These are phyloP conservation scores for Alosa sapidissima DNA, from an alignment of 2,797 vertebrate species.

Conservation along the genomic window DNA sequence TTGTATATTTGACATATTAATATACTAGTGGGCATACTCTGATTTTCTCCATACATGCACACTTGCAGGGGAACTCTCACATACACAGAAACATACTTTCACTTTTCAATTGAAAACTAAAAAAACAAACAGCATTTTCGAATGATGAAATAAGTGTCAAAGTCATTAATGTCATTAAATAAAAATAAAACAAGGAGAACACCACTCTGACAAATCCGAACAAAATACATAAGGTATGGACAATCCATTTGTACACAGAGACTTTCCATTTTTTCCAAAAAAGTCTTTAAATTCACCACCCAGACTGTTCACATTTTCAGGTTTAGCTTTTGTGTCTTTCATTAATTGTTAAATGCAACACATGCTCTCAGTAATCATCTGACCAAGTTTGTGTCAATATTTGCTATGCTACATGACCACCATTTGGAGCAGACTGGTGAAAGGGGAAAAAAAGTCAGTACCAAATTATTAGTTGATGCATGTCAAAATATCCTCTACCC, in stretches of 20 bases:
- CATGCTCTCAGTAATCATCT: constrained; percentile 45
- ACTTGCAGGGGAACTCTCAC: background rate
- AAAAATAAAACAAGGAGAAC: background rate
- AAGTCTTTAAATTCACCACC: background rate
- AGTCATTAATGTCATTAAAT: background rate
- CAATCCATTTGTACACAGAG: background rate
- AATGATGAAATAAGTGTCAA: background rate
- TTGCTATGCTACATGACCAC: constrained; percentile 51
- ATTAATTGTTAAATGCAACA: constrained; percentile 44
- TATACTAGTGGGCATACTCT: background rate
- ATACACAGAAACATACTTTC: background rate
- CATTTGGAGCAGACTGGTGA: constrained; percentile 43
- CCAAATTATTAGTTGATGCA: constrained; percentile 51
- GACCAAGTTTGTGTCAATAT: constrained; percentile 39
- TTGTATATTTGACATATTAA: background rate
- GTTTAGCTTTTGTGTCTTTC: background rate
- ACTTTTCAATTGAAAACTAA: background rate
- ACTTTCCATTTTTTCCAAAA: background rate
- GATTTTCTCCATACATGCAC: background rate
- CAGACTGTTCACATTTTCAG: background rate
- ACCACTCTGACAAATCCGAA: background rate
- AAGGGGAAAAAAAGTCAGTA: constrained; percentile 38
- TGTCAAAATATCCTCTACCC: constrained; percentile 56
- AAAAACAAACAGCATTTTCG: background rate
- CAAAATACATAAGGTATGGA: background rate